Evolutionary conservation across 2,797 vertebrate genomes (phyloP), one percentile per base, ranked within the genome.

Genomic region (Myotis planiceps): DNA sequence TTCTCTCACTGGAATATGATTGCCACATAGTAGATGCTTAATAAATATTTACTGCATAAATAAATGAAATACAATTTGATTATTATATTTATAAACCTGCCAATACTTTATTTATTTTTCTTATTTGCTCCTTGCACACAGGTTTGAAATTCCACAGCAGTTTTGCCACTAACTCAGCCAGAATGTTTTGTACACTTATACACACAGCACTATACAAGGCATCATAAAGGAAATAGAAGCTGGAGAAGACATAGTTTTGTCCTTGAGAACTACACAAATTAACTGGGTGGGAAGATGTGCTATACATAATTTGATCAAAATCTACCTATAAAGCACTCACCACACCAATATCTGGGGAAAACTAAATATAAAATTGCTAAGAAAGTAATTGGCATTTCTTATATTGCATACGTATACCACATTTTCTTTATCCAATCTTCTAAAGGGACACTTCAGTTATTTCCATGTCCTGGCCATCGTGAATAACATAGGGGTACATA

Each of bases 191-290:
- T 23, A 19, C 5, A 45, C 34, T 37, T 37, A n/a, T 27, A 47
- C 27, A 47, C 3, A 4, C 7, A 94, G 34, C 23, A 75, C 9
- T 2, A 23, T 9, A 12, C 9, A 80, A n/a, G 37, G 5, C 76
- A 51, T 72, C 55, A 23, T 13, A 47, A 78, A 42, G 58, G 72
- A 95, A 72, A 68, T 0, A 74, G 23, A 83, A 69, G 66, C 8
- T 79, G 42, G 14, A 60, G 75, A 92, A 81, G 79, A 75, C 12
- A 6, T 1, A 68, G 47, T 63, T 90, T 58, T 95, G n/a, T 37
- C 80, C 66, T 95, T 60, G 55, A 82, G 75, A 71, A 92, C 16
- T 66, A 82, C 45, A 69, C 60, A 95, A 65, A 93, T 69, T 68
- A 92, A 72, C 71, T 65, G 45, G 47, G 21, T 14, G 4, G 49